Base-by-base conservation (phyloP, 1,140 invertebrate genomes). In the Oryctes rhinoceros region DNA sequence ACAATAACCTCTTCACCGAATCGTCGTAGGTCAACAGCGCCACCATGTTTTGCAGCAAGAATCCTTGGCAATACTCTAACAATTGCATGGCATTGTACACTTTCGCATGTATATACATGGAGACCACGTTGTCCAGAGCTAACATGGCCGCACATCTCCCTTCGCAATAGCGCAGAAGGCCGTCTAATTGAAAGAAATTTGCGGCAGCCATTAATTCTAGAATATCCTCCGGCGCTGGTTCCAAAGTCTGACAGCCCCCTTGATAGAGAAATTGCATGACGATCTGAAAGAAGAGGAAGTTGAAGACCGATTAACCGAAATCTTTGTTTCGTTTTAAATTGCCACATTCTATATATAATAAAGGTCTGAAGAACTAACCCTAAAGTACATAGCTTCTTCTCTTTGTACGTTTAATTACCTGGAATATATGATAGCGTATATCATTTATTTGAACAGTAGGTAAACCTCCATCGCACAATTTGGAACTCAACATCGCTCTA, bases 181-280 rank as follows among this genome's bases (percentile, higher is more conserved):
- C 95, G 84, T 97, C 93, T 82, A 98, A 88, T 85, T 97, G 95
- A 88, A 97, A 97, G 88, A 97, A 97, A 85, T 96, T 96, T 0
- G 96, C 96, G 0, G 96, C 96, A 4, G 96, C 96, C 92, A 97
- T 96, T 59, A 97, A 87, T 86, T 97, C 96, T 79, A 97, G 88
- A 44, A 97, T 93, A 85, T 97, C 96, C 76, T 91, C 92, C 71
- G 94, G 92, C 65, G 94, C 92, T 1, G 96, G 93, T 83, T 95
- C 91, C 49, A 96, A 88, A 0, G 92, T 92, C 74, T 93, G 91
- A 85, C 94, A 95, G 20, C 95, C 95, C 18, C 96, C 96, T 82
- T 96, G 95, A 87, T 98, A 98, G 24, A 98, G 89, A 88, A 95
- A 97, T 86, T 97, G 94, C 96, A 97, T 97, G 3, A 97, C 95